Conservation (phyloP, 2,888 invertebrate genomes). For the Caenorhabditis angaria region DNA sequence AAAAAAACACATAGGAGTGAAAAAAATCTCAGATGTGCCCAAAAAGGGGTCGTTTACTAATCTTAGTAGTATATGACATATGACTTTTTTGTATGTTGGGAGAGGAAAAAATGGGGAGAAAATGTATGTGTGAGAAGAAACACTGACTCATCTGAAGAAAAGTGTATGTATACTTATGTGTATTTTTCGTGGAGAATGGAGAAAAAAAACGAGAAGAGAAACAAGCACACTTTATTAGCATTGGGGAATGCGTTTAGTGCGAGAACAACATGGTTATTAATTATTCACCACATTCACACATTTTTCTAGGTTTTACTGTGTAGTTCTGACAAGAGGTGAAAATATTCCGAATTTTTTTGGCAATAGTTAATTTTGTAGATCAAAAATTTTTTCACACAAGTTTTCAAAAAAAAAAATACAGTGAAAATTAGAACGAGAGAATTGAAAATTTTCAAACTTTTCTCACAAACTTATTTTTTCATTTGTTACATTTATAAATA, state of each 20-base stretch:
- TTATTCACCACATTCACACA: background rate
- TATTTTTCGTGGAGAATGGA: background rate
- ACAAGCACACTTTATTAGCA: background rate
- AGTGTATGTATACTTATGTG: background rate
- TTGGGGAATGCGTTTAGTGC: background rate
- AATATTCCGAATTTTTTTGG: too few species aligned
- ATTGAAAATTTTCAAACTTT: too few species aligned
- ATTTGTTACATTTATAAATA: too few species aligned
- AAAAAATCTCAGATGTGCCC: background rate
- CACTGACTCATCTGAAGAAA: background rate
- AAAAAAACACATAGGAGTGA: slow-evolving; percentile 12
- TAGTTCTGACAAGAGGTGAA: too few species aligned
- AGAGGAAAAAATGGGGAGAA: slow-evolving; percentile 20
- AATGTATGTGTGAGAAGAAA: slow-evolving; percentile 13
- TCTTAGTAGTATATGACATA: slow-evolving; percentile 7
- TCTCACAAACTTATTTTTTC: too few species aligned
- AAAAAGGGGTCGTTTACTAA: slow-evolving; percentile 28
- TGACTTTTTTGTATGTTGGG: background rate
- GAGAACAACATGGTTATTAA: background rate
- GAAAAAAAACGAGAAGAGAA: too few species aligned
- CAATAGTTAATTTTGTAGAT: too few species aligned
- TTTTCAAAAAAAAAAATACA: too few species aligned
- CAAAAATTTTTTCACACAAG: too few species aligned
- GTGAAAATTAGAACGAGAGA: too few species aligned
- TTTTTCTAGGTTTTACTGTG: background rate